A percentile compares a stretch with the other conserved stretches of the same genome.
These are phyloP conservation scores for Orius laevigatus DNA, from an alignment of 1,140 invertebrate species.

Conservation along the genomic window DNA sequence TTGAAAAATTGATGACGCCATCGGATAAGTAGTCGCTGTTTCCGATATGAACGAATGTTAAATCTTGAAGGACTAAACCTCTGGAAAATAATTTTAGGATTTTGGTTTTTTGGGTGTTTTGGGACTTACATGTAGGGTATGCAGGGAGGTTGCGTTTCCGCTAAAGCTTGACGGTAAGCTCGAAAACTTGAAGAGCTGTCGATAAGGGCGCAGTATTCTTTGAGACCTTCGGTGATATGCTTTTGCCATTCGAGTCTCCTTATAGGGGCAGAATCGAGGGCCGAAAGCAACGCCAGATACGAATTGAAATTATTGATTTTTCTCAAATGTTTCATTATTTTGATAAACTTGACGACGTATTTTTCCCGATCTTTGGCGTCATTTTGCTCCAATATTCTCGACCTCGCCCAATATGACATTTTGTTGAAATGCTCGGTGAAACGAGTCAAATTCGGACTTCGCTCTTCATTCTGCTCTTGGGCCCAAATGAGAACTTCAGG, in stretches of 20 bases:
- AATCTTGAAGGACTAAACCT: constrained; percentile 92
- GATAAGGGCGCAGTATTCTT: constrained; percentile 88
- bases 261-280: constrained; percentile 91
- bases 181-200: constrained; percentile 92
- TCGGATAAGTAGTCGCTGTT: constrained; percentile 79
- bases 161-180: constrained; percentile 82
- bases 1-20: constrained; percentile 88
- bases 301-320: constrained; percentile 99
- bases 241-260: constrained; percentile 88
- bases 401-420: constrained; percentile 95
- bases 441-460: constrained; percentile 85
- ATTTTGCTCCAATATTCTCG: constrained; percentile 56
- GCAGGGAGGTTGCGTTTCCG: constrained; percentile 88
- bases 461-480: constrained; percentile 90
- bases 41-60: constrained; percentile 97
- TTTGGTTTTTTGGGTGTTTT: constrained; percentile 12
- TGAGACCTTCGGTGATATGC: constrained; percentile 77
- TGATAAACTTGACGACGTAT: constrained; percentile 92
- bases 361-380: constrained; percentile 89
- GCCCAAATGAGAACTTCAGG: constrained; percentile 95
- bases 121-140: constrained; percentile 91
- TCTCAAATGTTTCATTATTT: constrained; percentile 94
- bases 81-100: constrained; percentile 38
- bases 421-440: constrained; percentile 99
- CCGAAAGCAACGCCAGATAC: constrained; percentile 88